A percentile compares a stretch with the other conserved stretches of the same genome.
Evolutionary conservation across 53 echinoderm and acorn worm species (phyloP).

Genomic region (Crossaster papposus): DNA sequence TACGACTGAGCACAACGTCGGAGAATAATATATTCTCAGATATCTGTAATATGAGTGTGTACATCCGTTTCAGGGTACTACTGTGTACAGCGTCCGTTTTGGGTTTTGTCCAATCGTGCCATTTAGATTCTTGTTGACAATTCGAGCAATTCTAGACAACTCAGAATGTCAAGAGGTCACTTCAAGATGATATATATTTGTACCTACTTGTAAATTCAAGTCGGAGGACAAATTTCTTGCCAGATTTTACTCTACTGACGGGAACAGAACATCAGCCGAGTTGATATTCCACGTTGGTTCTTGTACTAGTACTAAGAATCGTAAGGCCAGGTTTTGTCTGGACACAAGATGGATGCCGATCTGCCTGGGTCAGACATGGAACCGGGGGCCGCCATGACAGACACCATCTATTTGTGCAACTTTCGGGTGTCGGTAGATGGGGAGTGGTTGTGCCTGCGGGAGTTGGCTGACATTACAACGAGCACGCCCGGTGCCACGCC

Average conservation of each 20-base stretch:
- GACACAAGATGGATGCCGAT: conserved; percentile 29
- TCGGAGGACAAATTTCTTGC: no score
- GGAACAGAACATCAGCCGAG: no score
- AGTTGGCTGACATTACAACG: conserved; percentile 78
- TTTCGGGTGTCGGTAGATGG: conserved; percentile 99
- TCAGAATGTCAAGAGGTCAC: neutral
- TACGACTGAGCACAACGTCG: neutral
- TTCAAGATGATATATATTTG: neutral
- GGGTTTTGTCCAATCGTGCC: no score
- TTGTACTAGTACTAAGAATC: neutral
- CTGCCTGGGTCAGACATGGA: neutral
- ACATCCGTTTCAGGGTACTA: no score
- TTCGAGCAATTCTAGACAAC: neutral
- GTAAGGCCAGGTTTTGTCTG: neutral
- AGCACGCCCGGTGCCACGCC: conserved; percentile 58
- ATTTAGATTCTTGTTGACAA: no score
- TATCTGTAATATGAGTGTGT: neutral
- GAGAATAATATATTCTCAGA: neutral
- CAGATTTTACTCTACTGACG: no score
- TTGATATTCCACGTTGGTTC: no score
- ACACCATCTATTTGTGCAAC: conserved; percentile 97
- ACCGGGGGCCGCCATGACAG: conserved; percentile 60
- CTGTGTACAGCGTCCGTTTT: no score
- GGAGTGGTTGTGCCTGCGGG: conserved; percentile 95
- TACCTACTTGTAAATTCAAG: neutral